Conservation (phyloP, 1,140 invertebrate genomes). For the Ladona fulva region DNA sequence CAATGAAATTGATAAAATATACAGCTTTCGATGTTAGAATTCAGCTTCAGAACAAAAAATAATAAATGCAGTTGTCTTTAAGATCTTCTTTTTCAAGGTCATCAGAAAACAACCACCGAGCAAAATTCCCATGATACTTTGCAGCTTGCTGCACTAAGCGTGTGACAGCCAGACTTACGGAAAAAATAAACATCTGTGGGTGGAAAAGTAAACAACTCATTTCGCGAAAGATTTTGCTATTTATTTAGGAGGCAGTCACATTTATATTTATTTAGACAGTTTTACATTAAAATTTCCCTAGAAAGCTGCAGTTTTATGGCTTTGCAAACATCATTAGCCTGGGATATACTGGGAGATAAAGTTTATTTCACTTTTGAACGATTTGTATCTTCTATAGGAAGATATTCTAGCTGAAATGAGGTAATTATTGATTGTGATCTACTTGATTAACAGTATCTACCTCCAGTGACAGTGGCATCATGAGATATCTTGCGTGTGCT, state of each 20-base stretch:
- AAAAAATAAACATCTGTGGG: slow-evolving; percentile 7
- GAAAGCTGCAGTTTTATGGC: neutral
- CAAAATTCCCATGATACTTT: slow-evolving; percentile 10
- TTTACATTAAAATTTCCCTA: neutral
- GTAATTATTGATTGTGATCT: neutral
- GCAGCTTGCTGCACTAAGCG: neutral
- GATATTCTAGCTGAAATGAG: slow-evolving; percentile 9
- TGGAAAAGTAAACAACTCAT: neutral
- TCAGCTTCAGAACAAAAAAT: too few relatives aligned
- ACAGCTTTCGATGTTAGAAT: neutral
- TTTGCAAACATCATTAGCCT: slow-evolving; percentile 1
- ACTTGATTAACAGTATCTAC: too few relatives aligned
- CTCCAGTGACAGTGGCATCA: neutral
- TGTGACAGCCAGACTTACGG: neutral
- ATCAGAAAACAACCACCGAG: neutral
- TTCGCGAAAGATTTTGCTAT: neutral
- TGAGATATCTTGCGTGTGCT: neutral
- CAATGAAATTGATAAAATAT: neutral
- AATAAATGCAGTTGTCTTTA: too few relatives aligned
- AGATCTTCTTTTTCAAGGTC: neutral
- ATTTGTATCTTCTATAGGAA: neutral
- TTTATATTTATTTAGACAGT: neutral
- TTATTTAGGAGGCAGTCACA: neutral
- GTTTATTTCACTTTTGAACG: neutral
- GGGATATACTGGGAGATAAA: neutral